phyloP scores from a whole-genome alignment of 2,888 invertebrate genomes.

The Parelbella ahira region DNA sequence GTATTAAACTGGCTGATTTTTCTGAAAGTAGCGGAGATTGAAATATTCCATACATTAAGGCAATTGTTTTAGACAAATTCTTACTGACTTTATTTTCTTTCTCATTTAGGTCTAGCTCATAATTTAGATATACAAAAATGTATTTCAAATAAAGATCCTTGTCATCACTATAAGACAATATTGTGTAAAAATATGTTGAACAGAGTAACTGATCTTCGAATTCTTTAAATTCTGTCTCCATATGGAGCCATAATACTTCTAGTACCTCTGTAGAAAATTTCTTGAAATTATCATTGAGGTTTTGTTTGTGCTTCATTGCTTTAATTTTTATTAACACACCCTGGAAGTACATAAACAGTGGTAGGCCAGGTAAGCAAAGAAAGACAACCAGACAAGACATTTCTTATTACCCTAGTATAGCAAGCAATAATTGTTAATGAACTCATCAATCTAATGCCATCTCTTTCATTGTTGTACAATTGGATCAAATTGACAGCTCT shows the following conservation, averaged over 20 bases:
- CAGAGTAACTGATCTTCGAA: constrained; percentile 68
- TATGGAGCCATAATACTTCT: constrained; percentile 51
- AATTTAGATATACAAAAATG: constrained; percentile 39
- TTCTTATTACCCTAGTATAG: no score
- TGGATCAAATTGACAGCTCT: no score
- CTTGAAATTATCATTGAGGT: constrained; percentile 27
- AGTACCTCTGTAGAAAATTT: constrained; percentile 41
- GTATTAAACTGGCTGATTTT: constrained; percentile 27
- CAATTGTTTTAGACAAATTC: constrained; percentile 44
- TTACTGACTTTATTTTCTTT: constrained; percentile 32
- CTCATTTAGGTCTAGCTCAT: constrained; percentile 37
- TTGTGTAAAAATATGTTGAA: constrained; percentile 61
- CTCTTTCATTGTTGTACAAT: no score
- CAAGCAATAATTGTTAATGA: no score
- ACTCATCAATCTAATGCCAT: no score
- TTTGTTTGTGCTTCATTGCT: constrained; percentile 17
- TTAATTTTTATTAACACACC: constrained; percentile 46
- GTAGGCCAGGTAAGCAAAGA: no score
- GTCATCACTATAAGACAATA: constrained; percentile 42
- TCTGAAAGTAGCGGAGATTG: constrained; percentile 57
- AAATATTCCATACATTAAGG: constrained; percentile 66
- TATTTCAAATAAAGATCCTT: constrained; percentile 44
- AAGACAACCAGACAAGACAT: no score
- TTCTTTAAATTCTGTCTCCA: constrained; percentile 44
- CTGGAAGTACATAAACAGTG: no score